A percentile compares a stretch with the other conserved stretches of the same genome.
phyloP scores from a whole-genome alignment of 2,797 vertebrate species.

The Xenopus petersii region DNA sequence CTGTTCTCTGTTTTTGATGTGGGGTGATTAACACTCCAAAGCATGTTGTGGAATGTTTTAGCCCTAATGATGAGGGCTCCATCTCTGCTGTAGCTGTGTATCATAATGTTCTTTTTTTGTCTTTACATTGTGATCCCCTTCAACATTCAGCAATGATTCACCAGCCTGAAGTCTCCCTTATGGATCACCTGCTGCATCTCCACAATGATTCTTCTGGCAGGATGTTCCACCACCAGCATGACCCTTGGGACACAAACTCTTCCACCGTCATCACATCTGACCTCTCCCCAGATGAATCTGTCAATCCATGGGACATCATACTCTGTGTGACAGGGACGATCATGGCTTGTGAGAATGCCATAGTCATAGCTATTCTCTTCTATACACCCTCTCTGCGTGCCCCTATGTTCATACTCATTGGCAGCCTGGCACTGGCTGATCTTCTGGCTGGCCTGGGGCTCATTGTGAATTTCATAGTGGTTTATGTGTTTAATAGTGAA shows the following conservation, averaged over 20 bases:
- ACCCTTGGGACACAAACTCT: slow-evolving; percentile 51
- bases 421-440: slow-evolving; percentile 82
- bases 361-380: slow-evolving; percentile 84
- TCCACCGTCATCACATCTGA: slow-evolving; percentile 54
- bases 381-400: slow-evolving; percentile 81
- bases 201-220: slow-evolving; percentile 56
- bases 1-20: neutral
- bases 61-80: neutral
- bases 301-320: slow-evolving; percentile 85
- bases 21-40: slow-evolving; percentile 3
- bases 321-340: slow-evolving; percentile 84
- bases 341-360: slow-evolving; percentile 83
- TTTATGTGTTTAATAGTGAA: slow-evolving; percentile 72
- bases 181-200: slow-evolving; percentile 66
- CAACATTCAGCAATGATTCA: slow-evolving; percentile 73
- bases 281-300: slow-evolving; percentile 52
- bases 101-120: slow-evolving; percentile 16
- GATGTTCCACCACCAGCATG: slow-evolving; percentile 27
- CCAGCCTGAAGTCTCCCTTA: slow-evolving; percentile 69
- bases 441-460: slow-evolving; percentile 82
- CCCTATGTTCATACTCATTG: slow-evolving; percentile 83
- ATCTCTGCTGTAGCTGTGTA: slow-evolving; percentile 7
- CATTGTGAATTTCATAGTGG: slow-evolving; percentile 81
- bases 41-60: neutral
- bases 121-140: slow-evolving; percentile 8